Base-by-base conservation (phyloP, 92 coral and sea anemone species). In the Phenganax stokvisi region DNA sequence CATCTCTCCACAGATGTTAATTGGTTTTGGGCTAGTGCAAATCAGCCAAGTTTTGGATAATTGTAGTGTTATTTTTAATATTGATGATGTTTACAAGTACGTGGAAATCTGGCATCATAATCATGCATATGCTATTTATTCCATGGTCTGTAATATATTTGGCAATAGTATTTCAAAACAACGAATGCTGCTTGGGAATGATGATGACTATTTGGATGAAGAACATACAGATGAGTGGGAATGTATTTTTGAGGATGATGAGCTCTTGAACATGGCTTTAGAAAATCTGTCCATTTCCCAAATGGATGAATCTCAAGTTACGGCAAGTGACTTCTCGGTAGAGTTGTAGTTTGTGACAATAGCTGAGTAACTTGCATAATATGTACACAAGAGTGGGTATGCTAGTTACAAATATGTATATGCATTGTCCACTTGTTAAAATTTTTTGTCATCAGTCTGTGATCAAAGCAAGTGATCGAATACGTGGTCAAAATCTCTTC, bases 261-360 rank as follows among this genome's bases (percentile, higher is more conserved):
- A 82, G 59, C 85, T 82, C 68, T 58, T 82, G 29, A 82, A 82
- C 44, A 57, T 72, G 80, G 58, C 78, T 55, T 17, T 77, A 17
- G 61, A 82, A 54, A 82, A 59, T 30, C 70, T 82, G 27, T 82
- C 85, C 57, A 58, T 82, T 82, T 82, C 85, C 78, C 71, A 73
- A 71, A 17, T 72, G 80, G 57, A 82, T 55, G 78, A 69, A 54
- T 12, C n/a, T 25, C 16, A 73, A 73, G 27, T 27, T 0, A 11
- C 25, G 17, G 51, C 56, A 37, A 51, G 56, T 37, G 51, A 71
- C 8, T 56, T 73, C 6, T 8, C 51, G n/a, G 81, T 55, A 77
- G 20, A 3, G 67, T 77, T 44, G 63, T 56, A 58, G 16, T 54
- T 31, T 68, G 63, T 56, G 69, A n/a, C 30, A 68, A 56, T 57